Evolutionary conservation across 2,888 invertebrate genomes (phyloP), one percentile per base, ranked within the genome.

Genomic region (Andrena minutula): DNA sequence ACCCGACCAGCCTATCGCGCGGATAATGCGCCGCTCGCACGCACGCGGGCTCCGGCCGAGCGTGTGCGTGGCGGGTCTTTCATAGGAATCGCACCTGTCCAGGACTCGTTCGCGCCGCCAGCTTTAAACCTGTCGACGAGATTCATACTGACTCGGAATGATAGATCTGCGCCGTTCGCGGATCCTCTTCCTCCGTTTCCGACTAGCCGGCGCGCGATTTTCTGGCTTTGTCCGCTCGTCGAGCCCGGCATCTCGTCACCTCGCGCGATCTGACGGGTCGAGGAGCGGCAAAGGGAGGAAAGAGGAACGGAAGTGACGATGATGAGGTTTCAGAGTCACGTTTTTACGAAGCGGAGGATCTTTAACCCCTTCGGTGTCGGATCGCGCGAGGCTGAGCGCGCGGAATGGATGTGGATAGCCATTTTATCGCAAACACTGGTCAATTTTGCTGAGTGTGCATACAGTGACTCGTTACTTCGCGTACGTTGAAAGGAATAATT

Each of bases 41-140:
- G 60, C 72, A 60, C 64, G 53, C 60, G 10, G 58, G 41, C 8
- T 4, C n/a, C n/a, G 28, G n/a, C 16, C 28, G 28, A 16, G n/a
- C 16, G 60, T 60, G 60, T 60, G 60, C 64, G 70, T 75, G 61
- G 66, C 75, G 70, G 72, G 87, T 88, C 90, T 89, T 88, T 90
- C 89, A 89, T 83, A 86, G 75, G 83, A 88, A 85, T 88, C 90
- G 88, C 90, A 90, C 90, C 90, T 90, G 90, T 90, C 89, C 86
- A 64, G 83, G 84, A 79, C 87, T 86, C 86, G 89, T 90, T 84
- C 88, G 85, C 83, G 81, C 86, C 88, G 87, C 85, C 84, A 87
- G 88, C 88, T 83, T 90, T 85, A 90, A 90, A 90, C 89, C 91
- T 91, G 91, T 91, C 90, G 89, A 78, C 90, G 87, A 86, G 90